These are phyloP conservation scores for Acanthosoma haemorrhoidale DNA, from an alignment of 2,888 invertebrate genomes.

Conservation along the genomic window DNA sequence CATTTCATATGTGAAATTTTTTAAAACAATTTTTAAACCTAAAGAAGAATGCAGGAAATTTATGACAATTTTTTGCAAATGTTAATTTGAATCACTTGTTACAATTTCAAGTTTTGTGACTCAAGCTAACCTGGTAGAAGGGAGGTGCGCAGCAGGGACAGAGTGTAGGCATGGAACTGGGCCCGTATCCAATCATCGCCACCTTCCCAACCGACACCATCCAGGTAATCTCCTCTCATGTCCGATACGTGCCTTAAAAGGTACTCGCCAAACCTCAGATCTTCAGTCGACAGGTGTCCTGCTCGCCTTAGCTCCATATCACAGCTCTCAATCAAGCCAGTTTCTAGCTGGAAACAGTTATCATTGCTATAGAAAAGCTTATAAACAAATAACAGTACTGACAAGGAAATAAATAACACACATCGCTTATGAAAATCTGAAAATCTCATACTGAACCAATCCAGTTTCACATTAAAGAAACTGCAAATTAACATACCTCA, in stretches of 20 bases:
- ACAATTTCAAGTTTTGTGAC: too few relatives aligned
- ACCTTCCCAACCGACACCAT: conserved; percentile 79
- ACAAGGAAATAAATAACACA: too few relatives aligned
- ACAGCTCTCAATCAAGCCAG: conserved; percentile 78
- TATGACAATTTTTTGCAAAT: too few relatives aligned
- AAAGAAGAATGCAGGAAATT: too few relatives aligned
- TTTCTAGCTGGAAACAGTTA: conserved; percentile 57
- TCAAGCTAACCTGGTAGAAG: conserved; percentile 63
- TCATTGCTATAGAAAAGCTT: background rate
- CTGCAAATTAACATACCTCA: conserved; percentile 54
- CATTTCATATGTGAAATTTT: too few relatives aligned
- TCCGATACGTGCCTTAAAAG: conserved; percentile 67
- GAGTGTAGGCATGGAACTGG: conserved; percentile 82
- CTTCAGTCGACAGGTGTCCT: conserved; percentile 87
- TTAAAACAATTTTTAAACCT: too few relatives aligned
- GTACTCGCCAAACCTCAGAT: conserved; percentile 89
- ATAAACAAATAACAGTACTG: background rate
- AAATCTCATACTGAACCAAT: too few relatives aligned
- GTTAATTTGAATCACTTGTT: too few relatives aligned
- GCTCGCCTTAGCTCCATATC: conserved; percentile 68
- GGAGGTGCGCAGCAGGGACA: conserved; percentile 75
- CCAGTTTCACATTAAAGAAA: too few relatives aligned
- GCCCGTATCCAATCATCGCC: conserved; percentile 95
- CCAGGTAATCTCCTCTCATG: conserved; percentile 63
- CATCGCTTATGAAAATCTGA: too few relatives aligned